Percentiles rank a stretch among this genome's conserved stretches.
Conservation (phyloP, 2,888 invertebrate species). For the Scaptomyza flava region DNA sequence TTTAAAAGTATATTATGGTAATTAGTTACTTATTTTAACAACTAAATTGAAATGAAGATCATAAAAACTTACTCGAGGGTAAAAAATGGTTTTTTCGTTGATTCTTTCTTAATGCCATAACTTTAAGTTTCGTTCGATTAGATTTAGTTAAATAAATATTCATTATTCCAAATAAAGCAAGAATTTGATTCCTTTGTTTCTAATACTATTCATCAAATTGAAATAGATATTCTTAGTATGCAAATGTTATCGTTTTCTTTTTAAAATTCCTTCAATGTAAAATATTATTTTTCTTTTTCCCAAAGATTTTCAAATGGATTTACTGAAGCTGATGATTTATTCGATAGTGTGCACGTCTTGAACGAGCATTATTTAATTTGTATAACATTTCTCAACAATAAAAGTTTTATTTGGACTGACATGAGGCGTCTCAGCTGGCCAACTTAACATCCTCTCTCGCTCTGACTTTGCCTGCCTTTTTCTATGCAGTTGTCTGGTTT, state of each 20-base stretch:
- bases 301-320: background rate
- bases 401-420: conserved; percentile 17
- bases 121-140: background rate
- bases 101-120: too few relatives aligned
- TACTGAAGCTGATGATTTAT: background rate
- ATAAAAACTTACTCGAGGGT: too few relatives aligned
- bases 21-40: background rate
- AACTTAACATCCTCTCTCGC: background rate
- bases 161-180: background rate
- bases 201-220: background rate
- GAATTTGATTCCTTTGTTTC: background rate
- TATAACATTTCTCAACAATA: conserved; percentile 8
- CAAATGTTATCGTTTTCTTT: background rate
- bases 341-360: conserved; percentile 2
- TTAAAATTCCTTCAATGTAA: background rate
- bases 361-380: conserved; percentile 3
- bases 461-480: background rate
- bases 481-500: conserved; percentile 28
- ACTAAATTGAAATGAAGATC: too few relatives aligned
- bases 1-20: too few relatives aligned
- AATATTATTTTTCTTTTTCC: background rate
- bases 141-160: too few relatives aligned
- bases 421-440: background rate
- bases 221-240: background rate
- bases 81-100: too few relatives aligned